Evolutionary conservation across 1,140 invertebrate species (phyloP), one percentile per base, ranked within the genome.

Genomic region (Pararge aegeria): DNA sequence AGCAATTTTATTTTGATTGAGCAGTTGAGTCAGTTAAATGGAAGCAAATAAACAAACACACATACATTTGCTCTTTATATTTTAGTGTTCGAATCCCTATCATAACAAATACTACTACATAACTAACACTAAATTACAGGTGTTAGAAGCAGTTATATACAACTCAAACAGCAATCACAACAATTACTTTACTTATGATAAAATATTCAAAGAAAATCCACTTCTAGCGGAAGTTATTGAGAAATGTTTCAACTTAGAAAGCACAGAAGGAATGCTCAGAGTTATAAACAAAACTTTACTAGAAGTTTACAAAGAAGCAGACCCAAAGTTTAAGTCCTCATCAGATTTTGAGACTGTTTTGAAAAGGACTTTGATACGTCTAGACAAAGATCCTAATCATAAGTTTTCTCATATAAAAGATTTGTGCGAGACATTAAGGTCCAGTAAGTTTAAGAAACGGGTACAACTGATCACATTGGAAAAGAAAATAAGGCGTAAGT

Each of bases 351-450:
- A 66, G 38, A 70, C 55, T 42, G 7, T 66, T 20, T 30, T 83
- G 20, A 57, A 37, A 13, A 70, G 56, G 34, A 67, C 63, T 5
- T 38, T 65, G 18, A 38, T 48, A 13, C 18, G 64, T 15, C 13
- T 83, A 44, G 37, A 72, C 21, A 49, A n/a, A 20, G 60, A 83
- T 54, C 77, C 77, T 7, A 5, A 44, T 15, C 61, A 66, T 29
- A 81, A 72, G 53, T 78, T 65, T 61, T 57, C 59, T 12, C 72
- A 80, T 38, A 59, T 83, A 5, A 75, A 75, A 61, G 34, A 55
- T 12, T 61, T 83, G 21, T 72, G 65, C 75, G 61, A 78, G 9
- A 54, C 53, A 5, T 57, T 83, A 16, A 69, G 66, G 53, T 29
- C 20, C 15, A 56, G 55, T 48, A 58, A 48, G 44, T 19, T 27